Base-by-base conservation (phyloP, 2,113 vertebrate genomes). In the Bubo scandiacus region DNA sequence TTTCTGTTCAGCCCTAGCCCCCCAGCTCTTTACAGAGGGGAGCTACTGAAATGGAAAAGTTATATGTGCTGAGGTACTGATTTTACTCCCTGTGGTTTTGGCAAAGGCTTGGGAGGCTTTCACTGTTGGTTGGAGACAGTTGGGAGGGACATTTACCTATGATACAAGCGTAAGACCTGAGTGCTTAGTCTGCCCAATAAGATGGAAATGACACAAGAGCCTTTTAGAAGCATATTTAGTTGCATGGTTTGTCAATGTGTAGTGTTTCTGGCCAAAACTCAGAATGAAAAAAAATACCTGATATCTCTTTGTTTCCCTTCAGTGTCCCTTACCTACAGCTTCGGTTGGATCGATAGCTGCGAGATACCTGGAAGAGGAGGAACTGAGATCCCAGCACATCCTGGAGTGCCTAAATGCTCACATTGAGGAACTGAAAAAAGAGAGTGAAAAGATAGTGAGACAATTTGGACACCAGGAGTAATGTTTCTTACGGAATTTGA, bases 291-390 rank as follows among this genome's bases (percentile, higher is more conserved):
- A 59, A 45, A 92, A 34, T 59, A 15, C 34, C 42, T 65, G 58
- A 38, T 88, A 43, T n/a, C 38, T 22, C 27, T 90, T 52, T 95
- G 42, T 90, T 97, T 90, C 94, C 34, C 55, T 85, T 78, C 47
- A 98, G 97, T 72, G 91, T 25, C 95, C 93, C 15, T n/a, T 96
- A 70, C 95, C 97, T 77, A 63, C 93, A 10, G 96, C 99, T 68
- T 98, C 98, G 13, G 97, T 98, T 19, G 98, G 97, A 29, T 97
- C 88, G 1, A 97, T 98, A 96, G 98, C 99, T 25, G 91, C 97
- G 30, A 98, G 95, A 25, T 99, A 99, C 98, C 92, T 99, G 90
- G 98, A 99, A 91, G 98, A 99, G 82, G 99, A 99, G 88, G 98
- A 97, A 40, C 66, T 97, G n/a, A 97, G 98, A 59, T 98, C 98